These are phyloP conservation scores for Charadrius vociferus DNA, from an alignment of 2,113 vertebrate genomes.

Conservation along the genomic window DNA sequence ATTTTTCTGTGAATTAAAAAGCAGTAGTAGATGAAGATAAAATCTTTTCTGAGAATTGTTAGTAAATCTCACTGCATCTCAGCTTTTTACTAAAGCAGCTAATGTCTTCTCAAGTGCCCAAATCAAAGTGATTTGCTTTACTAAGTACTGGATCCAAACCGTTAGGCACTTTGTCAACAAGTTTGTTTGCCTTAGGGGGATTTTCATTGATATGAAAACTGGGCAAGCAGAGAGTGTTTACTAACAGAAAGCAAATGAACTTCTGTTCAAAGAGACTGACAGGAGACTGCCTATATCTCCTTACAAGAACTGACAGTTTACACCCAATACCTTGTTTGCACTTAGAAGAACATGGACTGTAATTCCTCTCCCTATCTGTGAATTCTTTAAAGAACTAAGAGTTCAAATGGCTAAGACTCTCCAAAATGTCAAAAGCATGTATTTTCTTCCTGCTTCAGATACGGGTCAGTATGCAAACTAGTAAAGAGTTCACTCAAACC, in stretches of 20 bases:
- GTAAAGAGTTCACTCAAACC: not conserved
- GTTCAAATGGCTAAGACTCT: not conserved
- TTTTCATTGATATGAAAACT: not conserved
- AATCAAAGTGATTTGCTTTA: not conserved
- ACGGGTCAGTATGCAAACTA: not conserved
- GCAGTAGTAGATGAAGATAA: not conserved
- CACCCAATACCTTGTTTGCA: not conserved
- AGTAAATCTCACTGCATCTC: not conserved
- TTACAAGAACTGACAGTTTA: not conserved
- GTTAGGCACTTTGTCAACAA: not conserved
- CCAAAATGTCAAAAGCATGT: not conserved
- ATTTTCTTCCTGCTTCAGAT: not conserved
- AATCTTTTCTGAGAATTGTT: not conserved
- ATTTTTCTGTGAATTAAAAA: not conserved
- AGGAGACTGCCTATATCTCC: not conserved
- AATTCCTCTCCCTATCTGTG: not conserved
- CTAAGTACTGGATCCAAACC: not conserved
- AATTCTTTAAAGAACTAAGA: not conserved
- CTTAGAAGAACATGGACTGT: rapidly evolving
- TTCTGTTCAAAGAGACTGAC: not conserved
- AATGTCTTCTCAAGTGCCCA: not conserved
- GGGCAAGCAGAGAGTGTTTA: not conserved
- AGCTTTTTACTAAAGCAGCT: not conserved
- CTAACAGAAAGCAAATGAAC: not conserved
- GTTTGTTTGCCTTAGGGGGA: not conserved